phyloP scores from a whole-genome alignment of 2,797 vertebrate species.

The Pseudopleuronectes americanus region DNA sequence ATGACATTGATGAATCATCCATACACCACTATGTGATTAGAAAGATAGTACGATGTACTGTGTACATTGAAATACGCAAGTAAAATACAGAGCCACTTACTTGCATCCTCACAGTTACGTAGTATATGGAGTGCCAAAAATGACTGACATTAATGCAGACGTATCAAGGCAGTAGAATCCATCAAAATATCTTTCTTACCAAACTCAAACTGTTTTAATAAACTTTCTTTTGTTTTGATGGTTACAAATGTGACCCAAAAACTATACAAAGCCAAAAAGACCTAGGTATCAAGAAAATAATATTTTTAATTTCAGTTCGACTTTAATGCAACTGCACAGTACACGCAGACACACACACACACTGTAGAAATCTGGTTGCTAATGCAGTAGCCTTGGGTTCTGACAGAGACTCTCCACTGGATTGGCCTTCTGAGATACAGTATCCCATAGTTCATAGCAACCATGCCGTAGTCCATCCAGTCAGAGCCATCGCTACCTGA shows the following conservation, averaged over 20 bases:
- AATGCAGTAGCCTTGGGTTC: slow-evolving; percentile 80
- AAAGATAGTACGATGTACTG: no score
- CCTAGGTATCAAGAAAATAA: neutral
- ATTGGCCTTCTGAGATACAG: slow-evolving; percentile 23
- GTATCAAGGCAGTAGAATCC: neutral
- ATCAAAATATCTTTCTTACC: no score
- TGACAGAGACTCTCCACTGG: slow-evolving; percentile 83
- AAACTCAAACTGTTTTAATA: no score
- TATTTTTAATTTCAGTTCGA: slow-evolving; percentile 46
- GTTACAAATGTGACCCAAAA: no score
- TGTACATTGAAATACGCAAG: no score
- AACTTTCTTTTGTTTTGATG: no score
- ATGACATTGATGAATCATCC: no score
- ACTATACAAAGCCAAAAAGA: neutral
- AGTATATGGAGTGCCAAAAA: neutral
- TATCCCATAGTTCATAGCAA: slow-evolving; percentile 41
- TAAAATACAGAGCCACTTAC: no score
- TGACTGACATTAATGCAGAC: neutral
- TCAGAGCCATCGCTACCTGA: slow-evolving; percentile 11
- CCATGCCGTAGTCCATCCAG: slow-evolving; percentile 4
- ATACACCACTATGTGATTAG: no score
- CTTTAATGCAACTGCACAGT: slow-evolving; percentile 30
- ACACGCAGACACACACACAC: slow-evolving; percentile 59
- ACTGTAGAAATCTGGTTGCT: slow-evolving; percentile 66
- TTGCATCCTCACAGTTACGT: no score